Conservation (phyloP, 2,888 invertebrate species). For the Mamestra brassicae region DNA sequence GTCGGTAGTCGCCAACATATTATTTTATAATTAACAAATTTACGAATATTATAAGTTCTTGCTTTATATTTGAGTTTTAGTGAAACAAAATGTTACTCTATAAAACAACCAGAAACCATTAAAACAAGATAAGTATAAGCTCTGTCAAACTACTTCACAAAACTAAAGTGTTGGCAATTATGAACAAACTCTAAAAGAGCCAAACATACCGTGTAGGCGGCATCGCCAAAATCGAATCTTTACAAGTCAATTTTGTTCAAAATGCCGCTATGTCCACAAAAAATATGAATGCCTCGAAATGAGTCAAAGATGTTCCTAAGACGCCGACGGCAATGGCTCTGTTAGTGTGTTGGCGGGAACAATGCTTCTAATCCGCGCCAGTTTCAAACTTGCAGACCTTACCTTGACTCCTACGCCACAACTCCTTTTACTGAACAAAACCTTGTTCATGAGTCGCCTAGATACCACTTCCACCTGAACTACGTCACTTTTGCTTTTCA, state of each 20-base stretch:
- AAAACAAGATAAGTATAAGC: not conserved
- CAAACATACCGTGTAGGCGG: constrained; percentile 71
- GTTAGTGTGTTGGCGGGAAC: constrained; percentile 88
- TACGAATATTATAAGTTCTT: not conserved
- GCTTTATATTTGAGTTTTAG: not conserved
- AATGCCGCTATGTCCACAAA: constrained; percentile 69
- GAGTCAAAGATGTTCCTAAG: constrained; percentile 74
- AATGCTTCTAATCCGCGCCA: constrained; percentile 83
- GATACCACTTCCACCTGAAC: constrained; percentile 61
- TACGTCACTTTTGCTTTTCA: constrained; percentile 53
- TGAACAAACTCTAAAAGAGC: constrained; percentile 24
- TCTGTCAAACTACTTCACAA: constrained; percentile 11
- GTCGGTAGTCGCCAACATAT: not conserved
- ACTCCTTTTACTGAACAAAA: constrained; percentile 84
- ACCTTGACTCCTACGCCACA: constrained; percentile 90
- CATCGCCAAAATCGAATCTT: constrained; percentile 70
- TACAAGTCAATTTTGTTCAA: constrained; percentile 69
- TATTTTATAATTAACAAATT: not conserved
- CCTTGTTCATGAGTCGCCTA: constrained; percentile 76
- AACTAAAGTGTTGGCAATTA: not conserved
- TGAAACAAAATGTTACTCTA: not conserved
- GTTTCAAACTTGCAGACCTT: constrained; percentile 87
- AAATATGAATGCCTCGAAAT: constrained; percentile 69
- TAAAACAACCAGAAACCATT: not conserved
- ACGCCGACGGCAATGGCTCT: constrained; percentile 73